phyloP scores from a whole-genome alignment of 2,797 vertebrate species.

The Takifugu rubripes region DNA sequence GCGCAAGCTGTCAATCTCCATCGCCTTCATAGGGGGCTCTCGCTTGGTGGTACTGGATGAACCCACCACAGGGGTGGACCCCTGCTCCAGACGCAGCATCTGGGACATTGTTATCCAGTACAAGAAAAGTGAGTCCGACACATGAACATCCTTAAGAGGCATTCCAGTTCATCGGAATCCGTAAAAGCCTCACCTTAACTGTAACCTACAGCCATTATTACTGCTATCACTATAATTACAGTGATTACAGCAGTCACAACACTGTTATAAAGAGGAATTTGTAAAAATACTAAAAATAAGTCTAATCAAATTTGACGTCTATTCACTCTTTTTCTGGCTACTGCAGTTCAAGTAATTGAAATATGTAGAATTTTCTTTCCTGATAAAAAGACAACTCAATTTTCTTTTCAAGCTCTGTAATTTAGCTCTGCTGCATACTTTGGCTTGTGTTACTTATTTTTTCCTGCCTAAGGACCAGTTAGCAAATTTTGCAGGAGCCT shows the following conservation, averaged over 20 bases:
- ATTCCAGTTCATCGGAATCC: background rate
- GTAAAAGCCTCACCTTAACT: background rate
- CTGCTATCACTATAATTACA: background rate
- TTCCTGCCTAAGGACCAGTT: background rate
- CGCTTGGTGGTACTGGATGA: conserved; percentile 94
- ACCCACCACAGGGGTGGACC: conserved; percentile 96
- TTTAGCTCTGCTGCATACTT: background rate
- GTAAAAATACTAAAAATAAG: background rate
- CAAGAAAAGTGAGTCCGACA: conserved; percentile 81
- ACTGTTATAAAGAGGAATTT: background rate
- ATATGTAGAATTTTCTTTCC: background rate
- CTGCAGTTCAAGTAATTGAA: background rate
- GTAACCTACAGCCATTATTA: background rate
- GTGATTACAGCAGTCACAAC: background rate
- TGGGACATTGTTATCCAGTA: conserved; percentile 96
- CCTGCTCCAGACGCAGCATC: conserved; percentile 93
- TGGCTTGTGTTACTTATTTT: background rate
- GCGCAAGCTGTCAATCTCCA: conserved; percentile 96
- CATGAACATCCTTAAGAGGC: background rate
- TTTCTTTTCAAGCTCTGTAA: background rate
- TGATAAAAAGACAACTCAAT: background rate
- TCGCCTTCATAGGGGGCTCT: conserved; percentile 95
- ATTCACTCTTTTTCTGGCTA: background rate
- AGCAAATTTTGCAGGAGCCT: background rate
- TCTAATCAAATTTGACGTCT: too few species aligned